Base-by-base conservation (phyloP, 1,140 invertebrate genomes). In the Drosophila lacertosa region DNA sequence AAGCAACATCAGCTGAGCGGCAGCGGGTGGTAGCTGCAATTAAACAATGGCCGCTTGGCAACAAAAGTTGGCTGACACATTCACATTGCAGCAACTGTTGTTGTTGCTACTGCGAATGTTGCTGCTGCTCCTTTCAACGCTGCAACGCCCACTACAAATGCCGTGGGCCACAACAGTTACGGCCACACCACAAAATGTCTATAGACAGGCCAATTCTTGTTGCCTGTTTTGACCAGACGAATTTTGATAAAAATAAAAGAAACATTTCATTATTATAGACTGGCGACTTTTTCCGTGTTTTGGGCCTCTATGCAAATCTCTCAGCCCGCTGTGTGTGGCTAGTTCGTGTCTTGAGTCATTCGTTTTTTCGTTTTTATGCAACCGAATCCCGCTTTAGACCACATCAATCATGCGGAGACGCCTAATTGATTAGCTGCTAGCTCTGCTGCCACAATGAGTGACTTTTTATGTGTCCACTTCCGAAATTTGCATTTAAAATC, bases 311-410 rank as follows among this genome's bases (percentile, higher is more conserved):
- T 51, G 68, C 55, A 75, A 75, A 75, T 72, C 15, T 16, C 51
- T 33, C 4, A 24, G 33, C 29, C 24, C 48, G 32, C 47, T 66
- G 78, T 81, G 77, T 76, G 68, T 76, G 78, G 78, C 77, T 59
- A 86, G 81, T 84, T 86, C 68, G 81, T 88, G 77, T 62, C 82
- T 73, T 88, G 74, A 86, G 82, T 86, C 81, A 88, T 64, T 84
- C 63, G 63, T 58, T 64, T 64, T 11, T 4, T n/a, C n/a, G n/a
- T n/a, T n/a, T 39, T 53, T 67, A 60, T 72, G 62, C 62, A 42
- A 58, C 29, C 16, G 39, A 76, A 76, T 84, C 62, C 80, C 79
- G 66, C 72, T 4, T 45, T 20, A 48, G 2, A 13, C 29, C 59
- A 67, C 55, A 75, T 83, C 79, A 75, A 84, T 84, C 72, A 72